Evolutionary conservation across 2,797 vertebrate genomes (phyloP), one percentile per base, ranked within the genome.

Genomic region (Acipenser transmontanus): DNA sequence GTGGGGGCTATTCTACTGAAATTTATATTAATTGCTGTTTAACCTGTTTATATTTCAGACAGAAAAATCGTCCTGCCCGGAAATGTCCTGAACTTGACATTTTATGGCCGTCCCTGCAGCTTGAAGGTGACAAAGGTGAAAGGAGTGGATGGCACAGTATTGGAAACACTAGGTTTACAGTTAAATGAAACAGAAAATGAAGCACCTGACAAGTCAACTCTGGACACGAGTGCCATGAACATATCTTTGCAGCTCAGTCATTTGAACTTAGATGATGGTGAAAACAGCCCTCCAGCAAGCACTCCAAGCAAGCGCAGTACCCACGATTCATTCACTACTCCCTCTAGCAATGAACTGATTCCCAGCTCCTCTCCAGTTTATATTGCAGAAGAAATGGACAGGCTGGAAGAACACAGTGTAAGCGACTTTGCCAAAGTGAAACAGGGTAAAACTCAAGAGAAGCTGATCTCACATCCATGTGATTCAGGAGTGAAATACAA

Each of bases 51-150:
- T 71, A 7, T 78, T 59, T 2, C 68, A 99, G 97, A 87, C 69
- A 90, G 92, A 7, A 94, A 89, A 71, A 76, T 99, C 14, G 57
- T 97, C 57, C 81, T 98, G 51, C 94, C 95, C 0, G 95, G 95
- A 72, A 93, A 89, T 61, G 65, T 84, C 2, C 72, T 99, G 64
- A 86, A 85, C 51, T 74, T 97, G 67, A 86, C 78, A 5, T 97
- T 92, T 78, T 98, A 94, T 13, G 95, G 94, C 52, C 91, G 85
- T 2, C 72, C 83, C 0, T 97, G 91, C 73, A 85, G 77, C 59
- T 67, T 95, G 0, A 60, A 80, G 9, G 86, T 98, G 50, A 82
- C 88, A 63, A 79, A 70, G 14, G 76, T 99, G 52, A 90, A 74
- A 73, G 96, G 96, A 34, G 79, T 92, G 0, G 93, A 98, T 0